Percentiles rank a stretch among this genome's conserved stretches.
These are phyloP conservation scores for Cossypha polioptera DNA, from an alignment of 2,797 vertebrate genomes.

Conservation along the genomic window DNA sequence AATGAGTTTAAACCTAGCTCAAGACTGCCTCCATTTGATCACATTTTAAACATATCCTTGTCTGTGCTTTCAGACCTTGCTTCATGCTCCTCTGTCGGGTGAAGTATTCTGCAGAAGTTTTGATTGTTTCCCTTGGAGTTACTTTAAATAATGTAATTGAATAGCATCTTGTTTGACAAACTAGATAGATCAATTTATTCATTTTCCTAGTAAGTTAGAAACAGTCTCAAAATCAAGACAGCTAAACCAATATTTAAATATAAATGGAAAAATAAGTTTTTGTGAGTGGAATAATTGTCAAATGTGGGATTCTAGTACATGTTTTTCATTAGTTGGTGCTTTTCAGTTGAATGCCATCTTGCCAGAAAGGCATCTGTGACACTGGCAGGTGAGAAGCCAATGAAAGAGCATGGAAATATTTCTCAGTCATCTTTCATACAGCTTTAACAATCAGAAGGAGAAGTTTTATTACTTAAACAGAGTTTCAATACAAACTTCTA, in stretches of 20 bases:
- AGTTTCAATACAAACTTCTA: neutral
- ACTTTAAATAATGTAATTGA: neutral
- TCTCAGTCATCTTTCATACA: neutral
- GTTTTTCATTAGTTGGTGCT: neutral
- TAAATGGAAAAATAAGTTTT: neutral
- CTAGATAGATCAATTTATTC: fast-evolving
- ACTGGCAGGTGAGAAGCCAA: neutral
- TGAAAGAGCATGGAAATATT: neutral
- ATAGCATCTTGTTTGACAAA: neutral
- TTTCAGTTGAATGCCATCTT: neutral
- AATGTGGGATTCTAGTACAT: neutral
- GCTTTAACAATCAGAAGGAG: neutral
- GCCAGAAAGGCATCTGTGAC: neutral
- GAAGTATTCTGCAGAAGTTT: neutral
- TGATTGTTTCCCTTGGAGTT: neutral
- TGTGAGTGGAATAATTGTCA: neutral
- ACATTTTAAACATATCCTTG: neutral
- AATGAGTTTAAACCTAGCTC: neutral
- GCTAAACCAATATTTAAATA: neutral
- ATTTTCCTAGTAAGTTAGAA: neutral
- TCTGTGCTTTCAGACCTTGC: neutral
- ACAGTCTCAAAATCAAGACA: neutral
- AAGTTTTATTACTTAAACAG: neutral
- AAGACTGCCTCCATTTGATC: neutral
- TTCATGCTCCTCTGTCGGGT: neutral